Evolutionary conservation across 1,140 invertebrate species (phyloP).

Genomic region (Leptinotarsa defecta): DNA sequence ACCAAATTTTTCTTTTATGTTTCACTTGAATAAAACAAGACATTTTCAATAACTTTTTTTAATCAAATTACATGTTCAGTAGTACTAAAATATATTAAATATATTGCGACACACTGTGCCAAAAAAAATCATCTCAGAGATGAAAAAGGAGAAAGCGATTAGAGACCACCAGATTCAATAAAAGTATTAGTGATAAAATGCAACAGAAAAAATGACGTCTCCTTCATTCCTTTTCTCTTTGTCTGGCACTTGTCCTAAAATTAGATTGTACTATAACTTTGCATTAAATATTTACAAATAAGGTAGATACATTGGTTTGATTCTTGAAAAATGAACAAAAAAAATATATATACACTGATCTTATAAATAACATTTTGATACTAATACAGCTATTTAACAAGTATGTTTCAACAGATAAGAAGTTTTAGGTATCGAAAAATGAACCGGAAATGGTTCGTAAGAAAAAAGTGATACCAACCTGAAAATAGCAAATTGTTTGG

Average conservation of each 20-base stretch:
- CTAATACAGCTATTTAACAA: too few relatives aligned
- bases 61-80: background rate
- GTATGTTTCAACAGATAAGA: too few relatives aligned
- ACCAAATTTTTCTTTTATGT: too few relatives aligned
- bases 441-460: too few relatives aligned
- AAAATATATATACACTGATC: too few relatives aligned
- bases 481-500: too few relatives aligned
- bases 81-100: constrained; percentile 7
- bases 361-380: too few relatives aligned
- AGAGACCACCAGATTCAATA: background rate
- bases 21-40: too few relatives aligned
- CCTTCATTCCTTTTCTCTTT: background rate
- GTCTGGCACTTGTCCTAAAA: background rate
- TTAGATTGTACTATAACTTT: constrained; percentile 3
- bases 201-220: background rate
- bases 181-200: background rate
- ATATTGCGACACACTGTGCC: constrained; percentile 4
- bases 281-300: background rate
- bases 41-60: background rate
- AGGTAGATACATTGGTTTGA: too few relatives aligned
- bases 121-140: background rate
- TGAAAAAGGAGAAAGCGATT: background rate
- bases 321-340: too few relatives aligned
- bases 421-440: too few relatives aligned
- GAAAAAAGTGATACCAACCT: too few relatives aligned